A percentile compares a stretch with the other conserved stretches of the same genome.
These are phyloP conservation scores for Aphelocoma californica DNA, from an alignment of 2,797 vertebrate genomes.

Conservation along the genomic window DNA sequence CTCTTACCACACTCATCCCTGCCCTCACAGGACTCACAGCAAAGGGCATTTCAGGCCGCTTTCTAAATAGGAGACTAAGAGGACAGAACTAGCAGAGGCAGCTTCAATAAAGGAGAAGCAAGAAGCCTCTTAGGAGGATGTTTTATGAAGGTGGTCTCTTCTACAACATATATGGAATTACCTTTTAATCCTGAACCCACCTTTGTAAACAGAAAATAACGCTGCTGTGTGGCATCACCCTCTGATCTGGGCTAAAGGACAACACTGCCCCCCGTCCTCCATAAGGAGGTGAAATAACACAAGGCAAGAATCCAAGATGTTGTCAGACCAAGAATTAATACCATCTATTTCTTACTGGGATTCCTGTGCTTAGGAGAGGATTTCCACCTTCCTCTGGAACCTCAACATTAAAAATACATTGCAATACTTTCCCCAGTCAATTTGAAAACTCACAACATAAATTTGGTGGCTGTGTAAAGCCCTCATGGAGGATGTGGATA, in stretches of 20 bases:
- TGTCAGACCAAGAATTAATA: not conserved
- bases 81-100: not conserved
- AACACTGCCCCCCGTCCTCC: not conserved
- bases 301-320: not conserved
- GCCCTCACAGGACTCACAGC: not conserved
- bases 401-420: not conserved
- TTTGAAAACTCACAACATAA: not conserved
- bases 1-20: not conserved
- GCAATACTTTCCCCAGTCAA: not conserved
- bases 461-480: not conserved
- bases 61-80: not conserved
- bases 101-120: not conserved
- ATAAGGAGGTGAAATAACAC: not conserved
- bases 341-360: not conserved
- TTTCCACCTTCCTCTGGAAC: not conserved
- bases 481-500: not conserved
- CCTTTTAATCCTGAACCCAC: not conserved
- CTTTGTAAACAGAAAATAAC: not conserved
- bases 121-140: not conserved
- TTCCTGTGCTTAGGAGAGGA: not conserved
- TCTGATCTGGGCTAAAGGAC: not conserved
- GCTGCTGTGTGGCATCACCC: not conserved
- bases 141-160: not conserved
- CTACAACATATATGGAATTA: not conserved
- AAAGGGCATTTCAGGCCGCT: not conserved